Percentiles rank a stretch among this genome's conserved stretches.
phyloP scores from a whole-genome alignment of 2,797 vertebrate species.

The Myiotriccus ornatus region DNA sequence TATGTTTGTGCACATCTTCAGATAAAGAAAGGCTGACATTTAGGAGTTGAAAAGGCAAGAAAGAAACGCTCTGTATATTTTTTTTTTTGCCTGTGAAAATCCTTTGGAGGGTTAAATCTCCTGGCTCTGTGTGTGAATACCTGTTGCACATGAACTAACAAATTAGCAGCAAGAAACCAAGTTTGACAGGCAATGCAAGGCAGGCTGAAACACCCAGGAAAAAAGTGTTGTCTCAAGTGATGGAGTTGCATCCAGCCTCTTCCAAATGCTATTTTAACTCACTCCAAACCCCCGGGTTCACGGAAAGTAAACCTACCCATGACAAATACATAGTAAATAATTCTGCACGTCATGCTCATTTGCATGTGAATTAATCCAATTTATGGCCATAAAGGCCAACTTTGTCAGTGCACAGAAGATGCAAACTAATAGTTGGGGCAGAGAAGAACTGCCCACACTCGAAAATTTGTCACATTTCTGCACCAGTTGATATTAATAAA shows the following conservation, averaged over 20 bases:
- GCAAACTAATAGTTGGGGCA: not conserved
- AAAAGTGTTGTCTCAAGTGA: not conserved
- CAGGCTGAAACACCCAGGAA: not conserved
- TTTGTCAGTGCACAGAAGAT: not conserved
- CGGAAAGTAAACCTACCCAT: not conserved
- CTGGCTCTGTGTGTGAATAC: conserved; percentile 21
- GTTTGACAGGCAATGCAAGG: not conserved
- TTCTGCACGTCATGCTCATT: not conserved
- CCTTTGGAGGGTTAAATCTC: conserved; percentile 3
- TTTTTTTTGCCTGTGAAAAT: not conserved
- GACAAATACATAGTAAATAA: not conserved
- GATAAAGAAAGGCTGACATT: not conserved
- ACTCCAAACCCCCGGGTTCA: not conserved
- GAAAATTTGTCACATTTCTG: conserved; percentile 33
- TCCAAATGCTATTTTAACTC: not conserved
- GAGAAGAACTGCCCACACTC: not conserved
- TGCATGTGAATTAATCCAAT: conserved; percentile 32
- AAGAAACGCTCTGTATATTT: not conserved
- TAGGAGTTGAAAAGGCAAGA: conserved; percentile 3
- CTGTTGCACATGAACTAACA: conserved; percentile 53
- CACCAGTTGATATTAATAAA: not conserved
- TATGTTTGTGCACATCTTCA: not conserved
- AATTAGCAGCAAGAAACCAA: conserved; percentile 38
- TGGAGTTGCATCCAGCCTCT: not conserved
- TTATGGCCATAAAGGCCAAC: conserved; percentile 6